Evolutionary conservation across 2,888 invertebrate species (phyloP).

Genomic region (Scaptomyza polygonia): DNA sequence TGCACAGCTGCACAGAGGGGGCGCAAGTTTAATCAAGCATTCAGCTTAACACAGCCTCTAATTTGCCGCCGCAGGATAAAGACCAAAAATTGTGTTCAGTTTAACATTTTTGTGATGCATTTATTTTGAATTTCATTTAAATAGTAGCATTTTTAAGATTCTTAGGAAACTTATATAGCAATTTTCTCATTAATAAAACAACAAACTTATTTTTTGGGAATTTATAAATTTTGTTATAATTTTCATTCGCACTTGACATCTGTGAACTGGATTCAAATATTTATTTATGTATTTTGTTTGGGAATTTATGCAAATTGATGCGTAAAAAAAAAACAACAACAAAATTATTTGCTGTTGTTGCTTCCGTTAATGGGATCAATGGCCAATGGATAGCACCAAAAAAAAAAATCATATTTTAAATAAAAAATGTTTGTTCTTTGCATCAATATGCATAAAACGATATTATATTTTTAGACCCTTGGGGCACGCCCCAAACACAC

Average conservation of each 20-base stretch:
- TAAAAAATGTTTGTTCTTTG: too few relatives aligned
- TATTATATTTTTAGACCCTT: constrained; percentile 39
- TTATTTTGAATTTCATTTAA: too few relatives aligned
- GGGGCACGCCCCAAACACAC: constrained; percentile 24
- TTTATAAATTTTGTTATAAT: not conserved
- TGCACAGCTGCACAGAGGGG: not conserved
- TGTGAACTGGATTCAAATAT: constrained; percentile 17
- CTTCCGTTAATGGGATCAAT: constrained; percentile 42
- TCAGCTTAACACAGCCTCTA: constrained; percentile 7
- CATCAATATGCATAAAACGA: not conserved
- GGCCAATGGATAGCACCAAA: constrained; percentile 23
- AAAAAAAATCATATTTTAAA: too few relatives aligned
- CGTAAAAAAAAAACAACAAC: not conserved
- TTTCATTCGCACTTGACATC: constrained; percentile 25
- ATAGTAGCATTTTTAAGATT: too few relatives aligned
- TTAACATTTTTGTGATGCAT: too few relatives aligned
- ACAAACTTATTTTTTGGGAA: too few relatives aligned
- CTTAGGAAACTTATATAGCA: too few relatives aligned
- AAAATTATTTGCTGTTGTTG: constrained; percentile 41
- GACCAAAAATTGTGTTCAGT: too few relatives aligned
- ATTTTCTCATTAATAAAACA: too few relatives aligned
- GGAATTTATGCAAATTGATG: constrained; percentile 49
- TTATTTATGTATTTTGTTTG: not conserved
- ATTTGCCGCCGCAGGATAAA: too few relatives aligned
- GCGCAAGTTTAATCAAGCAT: constrained; percentile 4